Evolutionary conservation across 92 coral and sea anemone species (phyloP).

Genomic region (Parazoanthus atlanticus): DNA sequence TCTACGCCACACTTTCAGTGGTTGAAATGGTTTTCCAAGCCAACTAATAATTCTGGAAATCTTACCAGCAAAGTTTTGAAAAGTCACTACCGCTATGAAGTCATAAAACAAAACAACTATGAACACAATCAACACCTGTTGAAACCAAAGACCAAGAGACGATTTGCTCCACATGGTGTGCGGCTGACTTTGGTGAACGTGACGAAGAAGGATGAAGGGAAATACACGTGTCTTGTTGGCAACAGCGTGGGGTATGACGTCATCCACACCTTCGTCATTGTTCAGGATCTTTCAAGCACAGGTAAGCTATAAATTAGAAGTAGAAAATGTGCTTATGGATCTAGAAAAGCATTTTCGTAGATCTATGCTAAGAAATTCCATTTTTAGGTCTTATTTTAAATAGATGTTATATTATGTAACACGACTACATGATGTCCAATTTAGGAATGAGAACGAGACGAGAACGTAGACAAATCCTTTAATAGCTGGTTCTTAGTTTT

Average conservation of each 20-base stretch:
- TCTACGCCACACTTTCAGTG: no score
- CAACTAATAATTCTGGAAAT: no score
- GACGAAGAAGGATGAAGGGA: constrained; percentile 67
- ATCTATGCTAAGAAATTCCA: background rate
- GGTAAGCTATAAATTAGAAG: constrained; percentile 38
- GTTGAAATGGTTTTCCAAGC: no score
- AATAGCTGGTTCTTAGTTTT: no score
- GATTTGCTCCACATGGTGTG: constrained; percentile 83
- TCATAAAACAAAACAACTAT: constrained; percentile 57
- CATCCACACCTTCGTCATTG: constrained; percentile 52
- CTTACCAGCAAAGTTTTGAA: no score
- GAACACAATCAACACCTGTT: constrained; percentile 41
- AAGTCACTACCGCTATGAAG: constrained; percentile 56
- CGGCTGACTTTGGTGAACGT: constrained; percentile 76
- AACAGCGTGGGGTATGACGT: constrained; percentile 85
- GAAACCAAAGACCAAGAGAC: constrained; percentile 13
- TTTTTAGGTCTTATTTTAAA: no score
- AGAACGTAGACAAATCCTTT: no score
- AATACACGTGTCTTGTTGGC: constrained; percentile 92
- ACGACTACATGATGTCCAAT: no score
- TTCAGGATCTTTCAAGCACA: constrained; percentile 16
- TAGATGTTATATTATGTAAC: no score
- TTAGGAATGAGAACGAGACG: no score
- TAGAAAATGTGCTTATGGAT: background rate
- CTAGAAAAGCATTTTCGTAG: no score